These are phyloP conservation scores for Diabrotica undecimpunctata DNA, from an alignment of 1,140 invertebrate genomes.

Conservation along the genomic window DNA sequence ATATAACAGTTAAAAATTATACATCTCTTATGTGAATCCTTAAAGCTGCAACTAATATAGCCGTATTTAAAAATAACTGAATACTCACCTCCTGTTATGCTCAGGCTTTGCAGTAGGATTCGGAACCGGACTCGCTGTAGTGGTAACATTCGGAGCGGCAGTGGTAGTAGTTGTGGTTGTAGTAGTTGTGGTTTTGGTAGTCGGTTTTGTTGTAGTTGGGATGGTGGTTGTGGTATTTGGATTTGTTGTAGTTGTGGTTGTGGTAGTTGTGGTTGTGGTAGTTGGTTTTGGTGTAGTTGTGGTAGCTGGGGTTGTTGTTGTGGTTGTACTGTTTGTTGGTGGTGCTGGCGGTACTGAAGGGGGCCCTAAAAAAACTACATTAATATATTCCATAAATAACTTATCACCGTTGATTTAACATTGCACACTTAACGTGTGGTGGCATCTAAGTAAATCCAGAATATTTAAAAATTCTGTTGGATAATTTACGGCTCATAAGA, in stretches of 20 bases:
- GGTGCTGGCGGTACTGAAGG: too few species aligned
- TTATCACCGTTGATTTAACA: too few species aligned
- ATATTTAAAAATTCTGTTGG: too few species aligned
- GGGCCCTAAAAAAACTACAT: too few species aligned
- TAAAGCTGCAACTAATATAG: background rate
- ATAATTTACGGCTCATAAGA: too few species aligned
- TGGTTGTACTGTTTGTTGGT: too few species aligned
- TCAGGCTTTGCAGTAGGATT: constrained; percentile 22
- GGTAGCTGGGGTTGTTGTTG: background rate
- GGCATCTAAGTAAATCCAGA: too few species aligned
- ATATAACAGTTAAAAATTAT: background rate
- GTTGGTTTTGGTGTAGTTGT: background rate
- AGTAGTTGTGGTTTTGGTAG: constrained; percentile 8
- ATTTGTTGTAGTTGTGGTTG: background rate
- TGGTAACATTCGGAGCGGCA: constrained; percentile 24
- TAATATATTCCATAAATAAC: too few species aligned
- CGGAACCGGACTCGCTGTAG: constrained; percentile 12
- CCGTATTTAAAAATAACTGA: background rate
- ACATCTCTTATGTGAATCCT: background rate
- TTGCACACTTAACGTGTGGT: too few species aligned
- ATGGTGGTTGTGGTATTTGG: constrained; percentile 21
- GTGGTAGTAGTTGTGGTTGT: constrained; percentile 23
- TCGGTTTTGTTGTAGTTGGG: constrained; percentile 19
- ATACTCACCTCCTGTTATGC: background rate
- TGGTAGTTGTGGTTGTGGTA: background rate